Base-by-base conservation (phyloP, 2,888 invertebrate species). In the Apoda limacodes region DNA sequence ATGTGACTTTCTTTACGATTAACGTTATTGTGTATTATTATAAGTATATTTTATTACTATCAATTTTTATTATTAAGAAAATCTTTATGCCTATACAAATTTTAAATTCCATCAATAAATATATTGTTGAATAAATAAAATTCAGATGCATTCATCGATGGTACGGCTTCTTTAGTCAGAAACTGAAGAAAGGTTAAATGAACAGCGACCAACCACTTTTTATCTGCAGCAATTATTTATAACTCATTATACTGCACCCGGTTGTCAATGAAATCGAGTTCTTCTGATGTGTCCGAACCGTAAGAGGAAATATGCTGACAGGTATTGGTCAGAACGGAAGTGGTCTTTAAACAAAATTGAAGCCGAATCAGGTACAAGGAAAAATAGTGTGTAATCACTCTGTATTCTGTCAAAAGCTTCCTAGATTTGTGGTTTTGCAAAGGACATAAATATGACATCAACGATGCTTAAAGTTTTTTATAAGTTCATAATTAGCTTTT, bases 261-360 rank as follows among this genome's bases (percentile, higher is more conserved):
- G 57, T 60, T 58, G 74, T 75, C 76, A 76, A 75, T 76, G 76
- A 67, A 71, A 78, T 68, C 75, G 55, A 69, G 76, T 76, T 76
- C 74, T 78, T 78, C 72, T 75, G 76, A 78, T 75, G 76, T 67
- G 60, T 64, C 58, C 56, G 55, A 60, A 50, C 60, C 63, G 67
- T 64, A 70, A 65, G 66, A 74, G 74, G 69, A 76, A 75, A 72
- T 70, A 75, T 71, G 72, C 68, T 75, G 76, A 75, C 76, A 76
- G 71, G 76, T 76, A 76, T 76, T 76, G 76, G 60, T 61, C 70
- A 62, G 55, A 57, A 61, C 75, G 78, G 78, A 76, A 78, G 72
- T 72, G 60, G 63, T 71, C 61, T 72, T 76, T 71, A 69, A 62
- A 55, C 55, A 56, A 75, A 78, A 76, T 78, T 76, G 71, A 64